Conservation (phyloP, 2,797 vertebrate genomes). For the Arctocebus calabarensis region DNA sequence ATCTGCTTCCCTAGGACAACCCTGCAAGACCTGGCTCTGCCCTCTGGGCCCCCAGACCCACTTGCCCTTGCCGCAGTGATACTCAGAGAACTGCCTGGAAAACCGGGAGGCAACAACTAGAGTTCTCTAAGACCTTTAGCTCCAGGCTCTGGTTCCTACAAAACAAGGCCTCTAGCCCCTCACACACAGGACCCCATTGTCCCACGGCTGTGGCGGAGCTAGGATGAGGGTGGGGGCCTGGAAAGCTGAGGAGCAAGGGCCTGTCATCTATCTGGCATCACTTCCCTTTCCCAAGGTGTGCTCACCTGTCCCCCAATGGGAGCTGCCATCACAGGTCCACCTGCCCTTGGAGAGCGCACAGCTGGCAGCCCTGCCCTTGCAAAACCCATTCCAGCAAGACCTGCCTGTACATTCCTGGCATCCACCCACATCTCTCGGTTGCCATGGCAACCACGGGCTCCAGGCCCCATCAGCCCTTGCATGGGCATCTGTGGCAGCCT, state of each 20-base stretch:
- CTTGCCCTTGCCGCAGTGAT: neutral
- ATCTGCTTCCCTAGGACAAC: neutral
- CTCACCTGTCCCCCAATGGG: neutral
- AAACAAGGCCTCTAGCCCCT: neutral
- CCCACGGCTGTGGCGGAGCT: accelerated
- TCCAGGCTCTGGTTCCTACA: neutral
- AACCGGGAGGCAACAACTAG: neutral
- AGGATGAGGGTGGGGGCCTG: neutral
- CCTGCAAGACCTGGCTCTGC: neutral
- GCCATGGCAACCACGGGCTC: conserved; percentile 29
- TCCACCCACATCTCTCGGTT: conserved; percentile 1
- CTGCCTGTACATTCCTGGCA: conserved; percentile 16
- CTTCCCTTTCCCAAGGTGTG: neutral
- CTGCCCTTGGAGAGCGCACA: neutral
- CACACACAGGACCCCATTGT: too few species aligned
- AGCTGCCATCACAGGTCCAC: neutral
- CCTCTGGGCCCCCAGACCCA: neutral
- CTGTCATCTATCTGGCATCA: neutral
- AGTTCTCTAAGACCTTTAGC: neutral
- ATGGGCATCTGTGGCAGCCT: neutral
- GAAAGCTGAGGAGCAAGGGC: neutral
- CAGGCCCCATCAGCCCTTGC: neutral
- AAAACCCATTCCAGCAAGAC: neutral
- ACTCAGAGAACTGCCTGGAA: neutral
- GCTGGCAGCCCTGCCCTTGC: neutral